Base-by-base conservation (phyloP, 2,888 invertebrate genomes). In the Icerya purchasi region DNA sequence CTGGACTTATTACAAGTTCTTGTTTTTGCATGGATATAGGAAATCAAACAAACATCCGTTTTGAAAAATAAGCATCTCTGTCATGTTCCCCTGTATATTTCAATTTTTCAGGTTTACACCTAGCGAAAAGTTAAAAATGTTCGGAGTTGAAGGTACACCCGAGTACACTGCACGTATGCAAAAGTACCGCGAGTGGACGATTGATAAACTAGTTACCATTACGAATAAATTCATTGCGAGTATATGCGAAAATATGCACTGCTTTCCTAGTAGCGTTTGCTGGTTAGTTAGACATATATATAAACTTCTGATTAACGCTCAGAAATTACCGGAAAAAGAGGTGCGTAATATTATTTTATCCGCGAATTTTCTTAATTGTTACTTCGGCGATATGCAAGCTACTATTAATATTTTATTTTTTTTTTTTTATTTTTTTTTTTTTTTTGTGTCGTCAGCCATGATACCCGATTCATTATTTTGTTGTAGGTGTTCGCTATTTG, bases 271-370 rank as follows among this genome's bases (percentile, higher is more conserved):
- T 22, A 83, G 85, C 62, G 76, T 94, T 18, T 82, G 86, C 10
- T 93, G 93, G 93, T 78, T 96, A 25, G 84, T 93, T 3, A 82
- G 87, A 66, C 89, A 91, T 69, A 82, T 92, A 68, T 83, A 84
- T 54, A 80, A 78, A 60, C 75, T 80, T 63, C 71, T 86, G 25
- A 76, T 78, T 19, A 80, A 82, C 66, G 76, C 76, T 22, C 76
- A 76, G 57, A 75, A 75, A 61, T 70, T 77, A 8, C 75, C 76
- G 59, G 72, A 74, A 1, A 78, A 76, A 67, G 77, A 78, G 67
- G 76, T 77, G 65, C 55, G 50, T 55, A 52, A 57, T 50, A 50
- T 49, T 53, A 22, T 53, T 61, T 61, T n/a, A n/a, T n/a, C n/a
- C n/a, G n/a, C n/a, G n/a, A n/a, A n/a, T n/a, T n/a, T n/a, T n/a